Percentiles rank a stretch among this genome's conserved stretches.
Conservation (phyloP, 2,888 invertebrate species). For the Plusia festucae region DNA sequence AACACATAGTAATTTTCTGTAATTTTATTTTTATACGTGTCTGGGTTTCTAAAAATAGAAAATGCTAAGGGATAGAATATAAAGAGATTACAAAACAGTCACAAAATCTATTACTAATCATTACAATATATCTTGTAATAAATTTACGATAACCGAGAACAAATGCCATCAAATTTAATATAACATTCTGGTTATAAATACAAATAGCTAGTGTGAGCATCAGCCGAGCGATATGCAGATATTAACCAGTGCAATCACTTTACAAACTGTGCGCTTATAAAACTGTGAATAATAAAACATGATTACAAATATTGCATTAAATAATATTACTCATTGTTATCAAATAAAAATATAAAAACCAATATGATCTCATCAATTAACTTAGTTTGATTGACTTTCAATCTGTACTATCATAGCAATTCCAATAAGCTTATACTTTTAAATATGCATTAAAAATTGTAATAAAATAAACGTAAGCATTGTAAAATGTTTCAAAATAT, state of each 20-base stretch:
- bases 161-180: slow-evolving; percentile 37
- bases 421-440: slow-evolving; percentile 58
- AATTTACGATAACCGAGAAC: slow-evolving; percentile 51
- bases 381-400: slow-evolving; percentile 35
- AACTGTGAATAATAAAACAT: slow-evolving; percentile 48
- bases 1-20: slow-evolving; percentile 61
- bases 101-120: slow-evolving; percentile 73
- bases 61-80: slow-evolving; percentile 83
- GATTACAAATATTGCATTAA: slow-evolving; percentile 60
- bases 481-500: slow-evolving; percentile 69
- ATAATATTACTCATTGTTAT: slow-evolving; percentile 38
- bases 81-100: slow-evolving; percentile 83
- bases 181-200: slow-evolving; percentile 33
- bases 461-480: slow-evolving; percentile 59
- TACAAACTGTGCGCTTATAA: slow-evolving; percentile 61
- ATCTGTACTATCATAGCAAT: slow-evolving; percentile 57
- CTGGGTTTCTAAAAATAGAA: slow-evolving; percentile 86
- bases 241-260: slow-evolving; percentile 71
- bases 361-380: slow-evolving; percentile 51
- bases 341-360: slow-evolving; percentile 49
- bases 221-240: slow-evolving; percentile 66
- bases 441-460: slow-evolving; percentile 44
- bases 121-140: slow-evolving; percentile 57
- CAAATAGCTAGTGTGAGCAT: slow-evolving; percentile 57
- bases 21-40: slow-evolving; percentile 77